phyloP scores from a whole-genome alignment of 92 coral and sea anemone genomes.

The Siderastrea radians region DNA sequence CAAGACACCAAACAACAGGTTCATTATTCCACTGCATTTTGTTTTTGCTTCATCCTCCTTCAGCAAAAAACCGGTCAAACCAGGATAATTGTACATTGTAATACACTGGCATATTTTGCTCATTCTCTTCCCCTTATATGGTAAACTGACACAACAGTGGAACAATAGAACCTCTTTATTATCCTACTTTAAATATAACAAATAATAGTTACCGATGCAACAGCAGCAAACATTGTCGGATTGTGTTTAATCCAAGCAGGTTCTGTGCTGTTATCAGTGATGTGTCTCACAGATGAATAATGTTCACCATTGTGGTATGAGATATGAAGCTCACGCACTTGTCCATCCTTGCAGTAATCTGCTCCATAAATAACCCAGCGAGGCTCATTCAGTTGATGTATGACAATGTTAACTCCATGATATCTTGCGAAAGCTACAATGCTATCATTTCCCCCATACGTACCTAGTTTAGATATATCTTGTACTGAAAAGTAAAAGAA shows the following conservation, averaged over 20 bases:
- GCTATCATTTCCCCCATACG: conserved; percentile 95
- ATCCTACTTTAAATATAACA: no score
- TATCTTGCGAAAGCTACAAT: conserved; percentile 97
- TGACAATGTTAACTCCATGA: conserved; percentile 90
- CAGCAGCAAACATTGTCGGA: conserved; percentile 32
- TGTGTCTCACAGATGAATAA: conserved; percentile 90
- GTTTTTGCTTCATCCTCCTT: no score
- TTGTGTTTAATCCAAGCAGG: conserved; percentile 91
- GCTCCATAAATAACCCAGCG: conserved; percentile 95
- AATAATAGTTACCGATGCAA: conserved; percentile 39
- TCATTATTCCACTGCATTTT: no score
- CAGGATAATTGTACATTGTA: no score
- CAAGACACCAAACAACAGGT: no score
- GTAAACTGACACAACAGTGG: no score
- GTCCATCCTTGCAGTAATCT: conserved; percentile 72
- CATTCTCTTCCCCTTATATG: no score
- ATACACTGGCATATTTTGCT: no score
- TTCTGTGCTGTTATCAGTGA: conserved; percentile 81
- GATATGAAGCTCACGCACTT: conserved; percentile 81
- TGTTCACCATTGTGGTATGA: conserved; percentile 98
- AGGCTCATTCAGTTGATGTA: conserved; percentile 96
- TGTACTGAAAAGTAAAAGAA: conserved; percentile 61
- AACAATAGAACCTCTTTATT: no score
- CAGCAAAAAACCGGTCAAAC: no score
- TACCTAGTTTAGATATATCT: conserved; percentile 86